Evolutionary conservation across 2,888 invertebrate genomes (phyloP), one percentile per base, ranked within the genome.

Genomic region (Thymelicus sylvestris): DNA sequence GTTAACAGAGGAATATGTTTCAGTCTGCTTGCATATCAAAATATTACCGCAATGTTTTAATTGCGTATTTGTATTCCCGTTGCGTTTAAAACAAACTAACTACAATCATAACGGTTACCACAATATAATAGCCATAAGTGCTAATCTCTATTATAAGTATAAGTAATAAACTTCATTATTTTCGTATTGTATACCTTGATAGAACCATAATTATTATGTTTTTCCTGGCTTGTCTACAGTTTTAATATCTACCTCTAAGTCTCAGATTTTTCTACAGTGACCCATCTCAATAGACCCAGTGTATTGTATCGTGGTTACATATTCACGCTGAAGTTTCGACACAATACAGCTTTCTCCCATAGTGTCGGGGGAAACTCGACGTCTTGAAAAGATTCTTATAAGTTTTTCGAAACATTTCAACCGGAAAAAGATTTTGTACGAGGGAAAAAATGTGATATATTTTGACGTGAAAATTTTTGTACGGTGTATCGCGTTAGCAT

Each of bases 311-410:
- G 38, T n/a, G 39, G 38, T 60, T 60, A 60, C 31, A 60, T 60
- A 60, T 60, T 60, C 60, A 60, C 60, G 60, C 60, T 60, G 13
- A 39, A 60, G 60, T 39, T 13, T 8, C 60, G 39, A 39, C 39
- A 52, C 50, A 52, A 52, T 19, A 15, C 10, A 19, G 7, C 50
- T 19, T 19, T 19, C 50, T 52, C 50, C 19, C 50, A 7, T 7
- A 19, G 50, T 19, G 50, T 52, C 50, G 50, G 12, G 12, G 44
- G 50, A 52, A 50, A 52, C 50, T 52, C 50, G 19, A 3, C 50
- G 50, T 52, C 50, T 50, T 50, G 50, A 52, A 52, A 19, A 52
- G 15, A 52, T 52, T 52, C 50, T 52, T 52, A 52, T 52, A 52
- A 52, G 50, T 52, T 52, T 52, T 52, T 52, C 50, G 19, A 15